Base-by-base conservation (phyloP, 2,113 vertebrate genomes). In the Cercocebus atys region DNA sequence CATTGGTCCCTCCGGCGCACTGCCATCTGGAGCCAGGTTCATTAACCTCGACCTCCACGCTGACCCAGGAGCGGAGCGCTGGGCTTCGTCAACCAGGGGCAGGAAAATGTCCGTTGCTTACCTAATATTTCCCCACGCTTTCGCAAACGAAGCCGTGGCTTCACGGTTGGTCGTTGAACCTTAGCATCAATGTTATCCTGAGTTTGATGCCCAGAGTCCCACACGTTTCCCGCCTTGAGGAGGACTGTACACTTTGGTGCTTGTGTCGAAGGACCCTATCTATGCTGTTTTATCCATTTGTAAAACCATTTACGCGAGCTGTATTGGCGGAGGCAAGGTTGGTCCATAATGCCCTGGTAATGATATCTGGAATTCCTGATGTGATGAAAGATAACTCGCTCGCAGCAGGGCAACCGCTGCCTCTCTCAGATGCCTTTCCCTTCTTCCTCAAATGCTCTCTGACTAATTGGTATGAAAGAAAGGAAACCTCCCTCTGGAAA, bases 271-370 rank as follows among this genome's bases (percentile, higher is more conserved):
- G n/a, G 86, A 92, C 79, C 79, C 5, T 78, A 30, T 78, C 84
- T 47, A 1, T 55, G 57, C 80, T 78, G 70, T 85, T 59, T 95
- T 94, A 78, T 89, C 68, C 83, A 84, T 93, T 93, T 73, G 61
- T 59, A 59, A 73, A 95, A 64, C 45, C 91, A 27, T 57, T 85
- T 64, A 30, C n/a, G n/a, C 43, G 55, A 81, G 64, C 68, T 25
- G 68, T n/a, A 75, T 0, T 40, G 78, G 35, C n/a, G 82, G 64
- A 95, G 75, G 90, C n/a, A 47, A 88, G 50, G 66, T n/a, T 64
- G 79, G 86, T 66, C 73, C 64, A 5, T 35, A 82, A 81, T 55
- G 40, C n/a, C 47, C 78, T n/a, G 73, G 61, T 10, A 38, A 25
- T 70, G 91, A 85, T 30, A 47, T 11, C n/a, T 50, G 75, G 35